Base-by-base conservation (phyloP, 2,113 vertebrate genomes). In the Phrynosoma platyrhinos region DNA sequence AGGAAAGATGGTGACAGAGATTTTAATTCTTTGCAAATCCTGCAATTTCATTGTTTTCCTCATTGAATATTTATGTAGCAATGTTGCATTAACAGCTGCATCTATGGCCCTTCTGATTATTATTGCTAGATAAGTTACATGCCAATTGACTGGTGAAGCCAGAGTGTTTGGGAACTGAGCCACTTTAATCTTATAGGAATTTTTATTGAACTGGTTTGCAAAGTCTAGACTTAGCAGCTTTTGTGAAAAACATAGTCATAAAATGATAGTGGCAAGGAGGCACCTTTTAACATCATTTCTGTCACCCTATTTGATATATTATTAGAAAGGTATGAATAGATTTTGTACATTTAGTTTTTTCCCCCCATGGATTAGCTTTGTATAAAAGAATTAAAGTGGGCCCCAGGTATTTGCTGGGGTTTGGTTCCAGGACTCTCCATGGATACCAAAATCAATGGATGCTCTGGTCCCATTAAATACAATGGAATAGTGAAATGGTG, bases 21-120 rank as follows among this genome's bases (percentile, higher is more conserved):
- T 87, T 87, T 92, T 89, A 88, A 83, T 91, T 90, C 83, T 83
- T 90, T 83, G 18, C 88, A 85, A 87, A 53, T 86, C 58, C 82
- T 85, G 69, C 23, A 88, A 75, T 92, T 89, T 83, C 86, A 91
- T 92, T 91, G 91, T 76, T 84, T 88, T 58, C 64, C n/a, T 52
- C 82, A 81, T 42, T 89, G 83, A 79, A 69, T 89, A 87, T 87
- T 88, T 76, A 84, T 80, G 85, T 53, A 36, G 64, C 1, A 42
- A 72, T 55, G 87, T 0, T 0, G 53, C 58, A 76, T 81, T 64
- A 87, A 68, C 4, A 55, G 62, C 90, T 89, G 47, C 52, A 87
- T 79, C 81, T 27, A 74, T n/a, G 4, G 3, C 32, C 42, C 40
- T 85, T 84, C 81, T 68, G 9, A 74, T 86, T 79, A 83, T 18